Evolutionary conservation across 2,797 vertebrate species (phyloP).

Genomic region (Xiphophorus birchmanni): DNA sequence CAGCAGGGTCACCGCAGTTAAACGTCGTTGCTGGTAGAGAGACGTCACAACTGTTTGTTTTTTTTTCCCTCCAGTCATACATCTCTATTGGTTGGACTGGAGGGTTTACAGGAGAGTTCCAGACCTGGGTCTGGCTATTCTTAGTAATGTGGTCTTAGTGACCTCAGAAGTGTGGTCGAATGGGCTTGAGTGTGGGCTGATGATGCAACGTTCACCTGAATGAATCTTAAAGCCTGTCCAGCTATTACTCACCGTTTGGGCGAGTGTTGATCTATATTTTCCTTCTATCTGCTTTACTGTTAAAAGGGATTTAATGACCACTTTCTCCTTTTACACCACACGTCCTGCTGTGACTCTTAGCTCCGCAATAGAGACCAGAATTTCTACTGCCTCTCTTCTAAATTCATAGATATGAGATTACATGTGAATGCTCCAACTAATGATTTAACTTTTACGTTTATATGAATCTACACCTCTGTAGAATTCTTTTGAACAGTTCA

Average conservation of each 20-base stretch:
- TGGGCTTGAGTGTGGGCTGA: slow-evolving; percentile 52
- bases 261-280: slow-evolving; percentile 18
- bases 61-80: slow-evolving; percentile 32
- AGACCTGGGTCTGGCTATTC: slow-evolving; percentile 56
- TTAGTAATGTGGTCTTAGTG: slow-evolving; percentile 60
- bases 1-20: slow-evolving; percentile 38
- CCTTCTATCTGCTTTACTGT: slow-evolving; percentile 48
- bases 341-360: slow-evolving; percentile 7
- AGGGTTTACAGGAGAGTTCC: slow-evolving; percentile 34
- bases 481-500: neutral
- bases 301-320: slow-evolving; percentile 36
- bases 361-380: neutral
- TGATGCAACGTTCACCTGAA: slow-evolving; percentile 57
- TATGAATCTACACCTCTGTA: neutral
- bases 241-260: slow-evolving; percentile 22
- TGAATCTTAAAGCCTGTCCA: slow-evolving; percentile 51
- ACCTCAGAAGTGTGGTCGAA: slow-evolving; percentile 52
- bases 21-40: slow-evolving; percentile 29
- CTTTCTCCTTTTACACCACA: slow-evolving; percentile 27
- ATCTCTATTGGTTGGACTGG: slow-evolving; percentile 49
- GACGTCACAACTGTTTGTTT: slow-evolving; percentile 26
- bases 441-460: neutral
- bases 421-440: neutral
- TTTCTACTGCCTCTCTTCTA: neutral
- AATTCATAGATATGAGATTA: neutral